These are phyloP conservation scores for Dendrophyllia cribrosa DNA, from an alignment of 64 coral and sea anemone genomes.

Conservation along the genomic window DNA sequence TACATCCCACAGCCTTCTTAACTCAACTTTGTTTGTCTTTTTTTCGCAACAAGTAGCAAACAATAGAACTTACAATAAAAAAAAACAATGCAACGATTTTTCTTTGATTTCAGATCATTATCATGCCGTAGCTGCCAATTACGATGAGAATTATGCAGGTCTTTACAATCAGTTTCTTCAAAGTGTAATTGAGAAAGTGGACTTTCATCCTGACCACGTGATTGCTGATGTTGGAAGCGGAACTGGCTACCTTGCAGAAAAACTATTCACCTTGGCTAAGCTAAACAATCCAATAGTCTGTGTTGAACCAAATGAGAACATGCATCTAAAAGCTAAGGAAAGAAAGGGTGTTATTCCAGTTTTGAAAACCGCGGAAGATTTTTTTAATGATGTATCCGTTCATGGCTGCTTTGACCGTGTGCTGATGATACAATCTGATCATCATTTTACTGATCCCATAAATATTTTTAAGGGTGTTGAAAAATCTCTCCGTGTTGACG, in stretches of 20 bases:
- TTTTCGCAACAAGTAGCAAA: too few relatives aligned
- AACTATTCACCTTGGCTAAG: not conserved
- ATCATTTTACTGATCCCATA: not conserved
- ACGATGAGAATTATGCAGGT: not conserved
- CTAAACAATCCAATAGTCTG: not conserved
- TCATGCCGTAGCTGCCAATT: not conserved
- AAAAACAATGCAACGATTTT: not conserved
- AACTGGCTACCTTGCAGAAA: not conserved
- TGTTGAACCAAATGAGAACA: not conserved
- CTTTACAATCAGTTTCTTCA: not conserved
- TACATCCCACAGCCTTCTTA: too few relatives aligned
- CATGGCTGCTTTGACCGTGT: not conserved
- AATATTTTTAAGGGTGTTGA: not conserved
- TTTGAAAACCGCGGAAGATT: not conserved
- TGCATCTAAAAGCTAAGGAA: not conserved
- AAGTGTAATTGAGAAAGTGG: not conserved
- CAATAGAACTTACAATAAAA: too few relatives aligned
- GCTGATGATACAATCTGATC: not conserved
- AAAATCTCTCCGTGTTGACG: not conserved
- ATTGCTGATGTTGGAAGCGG: not conserved
- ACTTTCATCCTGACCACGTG: not conserved
- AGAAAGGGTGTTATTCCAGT: not conserved
- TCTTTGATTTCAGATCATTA: not conserved
- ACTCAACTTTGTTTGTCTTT: too few relatives aligned
- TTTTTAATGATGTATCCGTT: not conserved